phyloP scores from a whole-genome alignment of 2,888 invertebrate species.

The Cosmorhoe ocellata region DNA sequence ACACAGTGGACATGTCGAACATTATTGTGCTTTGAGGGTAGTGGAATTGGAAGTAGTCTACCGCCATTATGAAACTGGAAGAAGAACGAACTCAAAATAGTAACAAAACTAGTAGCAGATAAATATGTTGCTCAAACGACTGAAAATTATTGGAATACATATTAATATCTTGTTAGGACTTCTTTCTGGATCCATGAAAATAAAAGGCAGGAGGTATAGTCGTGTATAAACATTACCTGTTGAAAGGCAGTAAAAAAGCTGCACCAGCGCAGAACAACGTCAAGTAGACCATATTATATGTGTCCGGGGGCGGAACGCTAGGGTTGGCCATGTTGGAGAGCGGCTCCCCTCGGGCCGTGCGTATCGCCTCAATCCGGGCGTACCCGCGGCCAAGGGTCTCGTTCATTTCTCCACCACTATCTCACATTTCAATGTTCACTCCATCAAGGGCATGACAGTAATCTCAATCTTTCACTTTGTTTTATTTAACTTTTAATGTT shows the following conservation, averaged over 20 bases:
- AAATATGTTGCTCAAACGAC: too few relatives aligned
- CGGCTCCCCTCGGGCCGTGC: slow-evolving; percentile 78
- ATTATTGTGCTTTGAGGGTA: slow-evolving; percentile 93
- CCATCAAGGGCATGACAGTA: slow-evolving; percentile 3
- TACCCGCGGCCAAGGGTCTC: slow-evolving; percentile 86
- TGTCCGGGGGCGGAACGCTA: slow-evolving; percentile 86
- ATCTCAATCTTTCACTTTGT: not conserved
- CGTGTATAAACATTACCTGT: slow-evolving; percentile 84
- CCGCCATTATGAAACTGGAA: slow-evolving; percentile 94
- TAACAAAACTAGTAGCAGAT: too few relatives aligned
- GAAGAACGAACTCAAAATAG: not conserved
- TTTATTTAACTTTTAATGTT: not conserved
- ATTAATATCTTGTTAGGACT: too few relatives aligned
- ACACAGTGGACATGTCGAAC: slow-evolving; percentile 96
- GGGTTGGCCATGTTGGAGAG: slow-evolving; percentile 62
- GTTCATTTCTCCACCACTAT: slow-evolving; percentile 73
- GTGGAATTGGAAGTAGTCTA: slow-evolving; percentile 94
- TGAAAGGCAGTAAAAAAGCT: slow-evolving; percentile 95
- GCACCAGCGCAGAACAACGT: slow-evolving; percentile 92
- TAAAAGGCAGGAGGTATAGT: too few relatives aligned
- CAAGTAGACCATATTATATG: slow-evolving; percentile 87
- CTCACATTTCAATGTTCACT: slow-evolving; percentile 29
- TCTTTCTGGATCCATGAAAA: too few relatives aligned
- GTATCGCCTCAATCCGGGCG: slow-evolving; percentile 83
- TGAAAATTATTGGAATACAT: too few relatives aligned